These are phyloP conservation scores for Cyclophora albipunctata DNA, from an alignment of 2,888 invertebrate species.

Conservation along the genomic window DNA sequence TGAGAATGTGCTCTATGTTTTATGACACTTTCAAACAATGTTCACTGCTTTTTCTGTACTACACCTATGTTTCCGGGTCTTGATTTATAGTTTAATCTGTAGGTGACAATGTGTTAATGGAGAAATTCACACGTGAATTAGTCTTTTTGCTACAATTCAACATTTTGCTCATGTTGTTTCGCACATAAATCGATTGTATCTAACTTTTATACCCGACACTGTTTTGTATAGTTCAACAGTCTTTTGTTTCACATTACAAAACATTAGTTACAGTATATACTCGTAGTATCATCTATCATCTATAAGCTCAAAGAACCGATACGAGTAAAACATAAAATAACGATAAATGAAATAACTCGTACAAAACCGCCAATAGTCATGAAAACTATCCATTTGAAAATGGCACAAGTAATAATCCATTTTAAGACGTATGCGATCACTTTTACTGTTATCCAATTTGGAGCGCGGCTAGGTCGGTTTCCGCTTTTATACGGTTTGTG, in stretches of 20 bases:
- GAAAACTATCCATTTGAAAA: constrained; percentile 43
- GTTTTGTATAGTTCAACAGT: neutral
- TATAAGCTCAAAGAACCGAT: too few relatives aligned
- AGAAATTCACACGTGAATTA: constrained; percentile 4
- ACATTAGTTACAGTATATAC: too few relatives aligned
- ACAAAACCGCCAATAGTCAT: constrained; percentile 52
- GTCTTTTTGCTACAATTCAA: neutral
- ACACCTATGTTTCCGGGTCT: constrained; percentile 3
- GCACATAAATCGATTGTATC: too few relatives aligned
- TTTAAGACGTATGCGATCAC: constrained; percentile 67
- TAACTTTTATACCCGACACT: neutral
- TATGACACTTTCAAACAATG: constrained; percentile 18
- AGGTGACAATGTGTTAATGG: constrained; percentile 1
- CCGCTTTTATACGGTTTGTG: constrained; percentile 72
- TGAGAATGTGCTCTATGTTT: constrained; percentile 21
- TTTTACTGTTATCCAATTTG: constrained; percentile 74
- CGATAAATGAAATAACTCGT: constrained; percentile 44
- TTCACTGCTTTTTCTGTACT: neutral
- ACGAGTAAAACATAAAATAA: constrained; percentile 25
- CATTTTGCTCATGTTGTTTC: neutral
- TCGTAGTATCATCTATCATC: too few relatives aligned
- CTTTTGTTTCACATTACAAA: too few relatives aligned
- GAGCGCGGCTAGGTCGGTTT: constrained; percentile 64
- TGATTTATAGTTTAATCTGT: constrained; percentile 1
- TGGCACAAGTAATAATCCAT: constrained; percentile 50